Base-by-base conservation (phyloP, 2,113 vertebrate genomes). In the Coracopsis vasa region DNA sequence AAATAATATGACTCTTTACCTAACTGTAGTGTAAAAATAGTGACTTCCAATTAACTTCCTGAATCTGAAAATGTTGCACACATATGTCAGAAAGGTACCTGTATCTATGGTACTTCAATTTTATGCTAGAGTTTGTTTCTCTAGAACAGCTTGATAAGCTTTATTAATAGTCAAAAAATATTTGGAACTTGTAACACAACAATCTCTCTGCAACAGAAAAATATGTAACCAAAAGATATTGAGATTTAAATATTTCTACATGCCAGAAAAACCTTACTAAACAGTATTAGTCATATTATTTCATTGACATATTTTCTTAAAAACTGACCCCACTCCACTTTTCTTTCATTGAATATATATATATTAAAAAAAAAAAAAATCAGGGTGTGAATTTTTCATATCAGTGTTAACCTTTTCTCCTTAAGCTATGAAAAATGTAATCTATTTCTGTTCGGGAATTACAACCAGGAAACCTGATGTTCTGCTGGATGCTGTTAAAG, bases 391-490 rank as follows among this genome's bases (percentile, higher is more conserved):
- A 47, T 82, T 88, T 95, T 94, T 90, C n/a, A 73, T 95, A 91
- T 92, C 90, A 91, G 88, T 94, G 92, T 94, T 92, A 93, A 88
- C 72, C 62, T 86, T 91, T 95, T 94, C 83, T 92, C 39, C 44
- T 92, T 92, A 74, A 71, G 44, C 47, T 84, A 82, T 92, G 71
- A 96, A 95, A 97, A 86, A 92, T 44, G 45, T 75, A 77, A 96
- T 85, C 85, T 58, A 58, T 96, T 92, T 97, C 87, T 94, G 29
- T 85, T 93, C 86, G 16, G 51, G 86, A 93, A 88, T 92, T 95
- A 95, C 84, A 92, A 88, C 88, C 80, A 88, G 86, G 53, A 78
- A 93, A 71, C 54, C 75, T 94, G 42, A 51, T 79, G 60, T 82
- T 94, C 92, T 81, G 65, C 71, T 95, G 86, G 82, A 94, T 94